Percentiles rank a stretch among this genome's conserved stretches.
Conservation (phyloP, 2,888 invertebrate species). For the Hirtodrosophila cameraria region DNA sequence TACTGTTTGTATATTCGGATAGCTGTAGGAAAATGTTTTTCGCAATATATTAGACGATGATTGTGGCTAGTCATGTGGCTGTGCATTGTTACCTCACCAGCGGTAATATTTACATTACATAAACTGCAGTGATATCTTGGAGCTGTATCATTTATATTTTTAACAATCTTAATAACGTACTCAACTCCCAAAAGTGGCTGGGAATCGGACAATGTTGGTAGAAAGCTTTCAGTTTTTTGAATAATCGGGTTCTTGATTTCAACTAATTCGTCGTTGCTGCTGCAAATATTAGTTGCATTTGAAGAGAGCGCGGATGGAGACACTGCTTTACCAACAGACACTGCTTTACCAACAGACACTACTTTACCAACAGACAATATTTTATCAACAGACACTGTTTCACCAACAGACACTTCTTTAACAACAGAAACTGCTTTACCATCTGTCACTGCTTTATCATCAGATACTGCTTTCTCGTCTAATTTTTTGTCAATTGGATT, state of each 20-base stretch:
- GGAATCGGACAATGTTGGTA: neutral
- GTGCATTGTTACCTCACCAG: constrained; percentile 90
- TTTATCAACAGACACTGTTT: too few relatives aligned
- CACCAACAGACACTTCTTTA: too few relatives aligned
- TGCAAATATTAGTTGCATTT: neutral
- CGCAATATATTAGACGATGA: constrained; percentile 90
- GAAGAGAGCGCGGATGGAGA: neutral
- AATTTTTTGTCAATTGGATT: neutral
- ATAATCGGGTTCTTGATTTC: too few relatives aligned
- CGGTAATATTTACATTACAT: constrained; percentile 90
- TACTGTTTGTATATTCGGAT: constrained; percentile 87
- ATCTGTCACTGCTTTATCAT: too few relatives aligned
- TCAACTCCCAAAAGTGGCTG: constrained; percentile 88
- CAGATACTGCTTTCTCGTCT: neutral
- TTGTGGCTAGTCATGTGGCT: constrained; percentile 91
- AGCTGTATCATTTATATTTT: constrained; percentile 87
- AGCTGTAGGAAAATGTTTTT: constrained; percentile 86
- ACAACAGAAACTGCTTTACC: too few relatives aligned
- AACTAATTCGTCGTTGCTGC: neutral
- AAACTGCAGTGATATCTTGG: constrained; percentile 90
- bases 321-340: neutral
- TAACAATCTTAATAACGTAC: constrained; percentile 90
- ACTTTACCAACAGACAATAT: neutral
- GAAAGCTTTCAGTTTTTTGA: neutral
- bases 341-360: neutral